Conservation (phyloP, 2,113 vertebrate genomes). For the Coptodon rendalli region DNA sequence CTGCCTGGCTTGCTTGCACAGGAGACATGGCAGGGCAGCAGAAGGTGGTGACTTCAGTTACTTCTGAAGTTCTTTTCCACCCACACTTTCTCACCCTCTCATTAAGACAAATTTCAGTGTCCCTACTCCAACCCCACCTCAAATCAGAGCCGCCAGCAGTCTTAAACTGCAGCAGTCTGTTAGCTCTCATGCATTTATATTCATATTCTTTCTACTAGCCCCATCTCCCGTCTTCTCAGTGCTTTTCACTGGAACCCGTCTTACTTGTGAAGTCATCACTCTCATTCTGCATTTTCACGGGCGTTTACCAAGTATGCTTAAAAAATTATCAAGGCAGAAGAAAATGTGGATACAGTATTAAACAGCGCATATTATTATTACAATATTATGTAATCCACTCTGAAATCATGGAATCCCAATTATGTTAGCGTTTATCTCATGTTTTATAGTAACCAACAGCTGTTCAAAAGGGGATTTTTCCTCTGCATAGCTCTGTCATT, state of each 20-base stretch:
- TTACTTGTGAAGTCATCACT: background rate
- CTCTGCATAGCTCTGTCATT: background rate
- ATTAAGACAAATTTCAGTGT: constrained; percentile 12
- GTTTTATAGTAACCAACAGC: constrained; percentile 51
- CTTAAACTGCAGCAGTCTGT: background rate
- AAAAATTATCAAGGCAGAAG: background rate
- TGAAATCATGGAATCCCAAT: constrained; percentile 43
- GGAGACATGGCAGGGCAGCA: background rate
- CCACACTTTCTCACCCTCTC: constrained; percentile 17
- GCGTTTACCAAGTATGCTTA: background rate
- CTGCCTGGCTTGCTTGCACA: background rate
- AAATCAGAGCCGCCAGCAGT: background rate
- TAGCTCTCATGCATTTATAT: background rate
- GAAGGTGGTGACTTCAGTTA: constrained; percentile 9
- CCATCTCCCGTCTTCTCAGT: background rate
- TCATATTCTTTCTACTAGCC: background rate
- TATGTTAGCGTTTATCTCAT: constrained; percentile 26
- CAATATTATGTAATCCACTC: constrained; percentile 20
- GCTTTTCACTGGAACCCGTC: background rate
- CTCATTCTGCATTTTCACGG: background rate
- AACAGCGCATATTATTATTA: background rate
- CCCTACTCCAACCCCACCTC: background rate
- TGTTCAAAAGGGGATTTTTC: constrained; percentile 25
- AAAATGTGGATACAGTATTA: background rate
- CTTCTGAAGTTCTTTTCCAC: background rate